Conservation (phyloP, 2,888 invertebrate species). For the Thereva unica region DNA sequence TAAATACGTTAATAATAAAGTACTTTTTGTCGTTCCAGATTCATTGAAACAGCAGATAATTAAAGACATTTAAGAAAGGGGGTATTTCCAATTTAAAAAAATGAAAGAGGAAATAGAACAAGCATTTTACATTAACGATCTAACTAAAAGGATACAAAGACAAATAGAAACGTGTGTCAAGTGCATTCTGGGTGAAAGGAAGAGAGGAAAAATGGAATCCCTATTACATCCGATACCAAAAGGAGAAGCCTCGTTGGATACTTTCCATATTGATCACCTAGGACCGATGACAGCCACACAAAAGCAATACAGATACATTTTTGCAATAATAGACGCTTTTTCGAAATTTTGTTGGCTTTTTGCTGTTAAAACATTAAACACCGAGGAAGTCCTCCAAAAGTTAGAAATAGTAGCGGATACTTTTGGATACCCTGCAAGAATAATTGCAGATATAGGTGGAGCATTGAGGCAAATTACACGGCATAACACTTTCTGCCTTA, state of each 20-base stretch:
- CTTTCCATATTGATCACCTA: slow-evolving; percentile 50
- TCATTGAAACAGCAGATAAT: neutral
- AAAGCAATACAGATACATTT: slow-evolving; percentile 48
- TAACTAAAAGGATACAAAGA: neutral
- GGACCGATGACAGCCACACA: slow-evolving; percentile 47
- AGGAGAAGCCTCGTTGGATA: slow-evolving; percentile 36
- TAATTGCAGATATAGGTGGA: slow-evolving; percentile 49
- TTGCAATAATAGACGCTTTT: slow-evolving; percentile 48
- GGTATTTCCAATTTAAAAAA: neutral
- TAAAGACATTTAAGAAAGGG: neutral
- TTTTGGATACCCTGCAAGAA: slow-evolving; percentile 50
- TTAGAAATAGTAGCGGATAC: slow-evolving; percentile 45
- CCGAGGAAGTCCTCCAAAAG: slow-evolving; percentile 47
- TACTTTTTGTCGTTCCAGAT: neutral
- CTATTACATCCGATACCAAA: neutral
- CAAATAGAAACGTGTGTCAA: neutral
- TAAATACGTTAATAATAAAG: too few species aligned
- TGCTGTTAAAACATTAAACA: slow-evolving; percentile 45
- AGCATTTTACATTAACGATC: neutral
- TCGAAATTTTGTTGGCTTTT: slow-evolving; percentile 51
- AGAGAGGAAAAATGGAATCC: neutral
- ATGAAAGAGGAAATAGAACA: neutral
- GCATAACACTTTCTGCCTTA: too few species aligned
- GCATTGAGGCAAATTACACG: too few species aligned
- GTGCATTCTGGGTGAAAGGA: slow-evolving; percentile 12